Conservation (phyloP, 2,888 invertebrate species). For the Andrena marginata region DNA sequence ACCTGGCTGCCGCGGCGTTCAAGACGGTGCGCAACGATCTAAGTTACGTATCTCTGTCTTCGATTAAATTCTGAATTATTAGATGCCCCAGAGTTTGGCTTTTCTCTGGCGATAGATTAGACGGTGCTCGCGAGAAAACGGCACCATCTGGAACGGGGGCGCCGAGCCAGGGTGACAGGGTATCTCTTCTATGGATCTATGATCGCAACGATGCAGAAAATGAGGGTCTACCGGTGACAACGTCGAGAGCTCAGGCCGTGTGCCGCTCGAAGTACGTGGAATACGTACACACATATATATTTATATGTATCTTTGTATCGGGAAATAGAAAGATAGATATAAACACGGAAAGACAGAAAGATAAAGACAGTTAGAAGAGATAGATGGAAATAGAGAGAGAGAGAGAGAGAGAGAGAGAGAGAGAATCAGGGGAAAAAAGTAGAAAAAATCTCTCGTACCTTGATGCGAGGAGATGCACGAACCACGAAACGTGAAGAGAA, state of each 20-base stretch:
- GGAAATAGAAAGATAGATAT: constrained; percentile 40
- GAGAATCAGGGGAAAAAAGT: constrained; percentile 19
- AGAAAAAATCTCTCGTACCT: constrained; percentile 50
- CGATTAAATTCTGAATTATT: not conserved
- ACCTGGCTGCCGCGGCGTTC: constrained; percentile 40
- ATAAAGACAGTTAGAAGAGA: constrained; percentile 21
- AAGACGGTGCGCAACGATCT: constrained; percentile 39
- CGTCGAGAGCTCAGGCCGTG: constrained; percentile 66
- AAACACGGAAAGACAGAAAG: constrained; percentile 39
- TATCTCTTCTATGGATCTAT: constrained; percentile 54
- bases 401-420: constrained; percentile 15
- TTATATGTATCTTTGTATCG: constrained; percentile 57
- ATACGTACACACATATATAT: constrained; percentile 52
- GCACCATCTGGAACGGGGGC: constrained; percentile 56
- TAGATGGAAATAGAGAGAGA: constrained; percentile 17
- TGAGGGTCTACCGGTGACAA: constrained; percentile 67
- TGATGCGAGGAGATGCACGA: constrained; percentile 53
- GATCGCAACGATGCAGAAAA: constrained; percentile 70
- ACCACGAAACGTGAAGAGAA: constrained; percentile 42
- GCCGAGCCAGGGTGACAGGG: constrained; percentile 37
- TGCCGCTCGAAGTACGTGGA: constrained; percentile 60
- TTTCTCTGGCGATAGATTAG: not conserved
- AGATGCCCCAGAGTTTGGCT: not conserved
- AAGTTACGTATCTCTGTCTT: accelerated
- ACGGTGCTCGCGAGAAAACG: not conserved